Conservation (phyloP, 2,113 vertebrate genomes). For the Melospiza melodia region DNA sequence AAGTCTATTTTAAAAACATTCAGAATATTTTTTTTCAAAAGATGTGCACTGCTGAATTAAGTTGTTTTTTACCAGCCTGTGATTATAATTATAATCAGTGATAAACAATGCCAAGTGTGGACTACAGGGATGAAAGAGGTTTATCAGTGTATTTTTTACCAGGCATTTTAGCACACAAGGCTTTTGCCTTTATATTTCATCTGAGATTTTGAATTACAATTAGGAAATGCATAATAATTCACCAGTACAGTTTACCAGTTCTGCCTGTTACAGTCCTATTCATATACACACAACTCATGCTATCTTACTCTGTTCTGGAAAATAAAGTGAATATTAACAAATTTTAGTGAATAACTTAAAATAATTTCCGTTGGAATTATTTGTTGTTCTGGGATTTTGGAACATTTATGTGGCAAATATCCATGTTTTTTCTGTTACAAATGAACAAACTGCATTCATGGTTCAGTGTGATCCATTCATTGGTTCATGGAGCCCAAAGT, state of each 20-base stretch:
- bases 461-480: constrained; percentile 41
- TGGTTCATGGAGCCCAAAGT: constrained; percentile 15
- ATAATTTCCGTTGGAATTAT: not conserved
- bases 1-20: not conserved
- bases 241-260: not conserved
- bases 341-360: not conserved
- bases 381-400: not conserved
- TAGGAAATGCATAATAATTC: not conserved
- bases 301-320: not conserved
- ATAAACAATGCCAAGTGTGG: not conserved
- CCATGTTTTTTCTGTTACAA: not conserved
- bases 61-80: not conserved
- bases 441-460: constrained; percentile 31
- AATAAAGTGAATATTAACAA: not conserved
- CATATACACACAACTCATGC: not conserved
- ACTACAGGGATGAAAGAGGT: not conserved
- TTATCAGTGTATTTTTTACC: not conserved
- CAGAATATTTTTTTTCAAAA: not conserved
- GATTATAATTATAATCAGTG: not conserved
- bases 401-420: not conserved
- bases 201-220: not conserved
- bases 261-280: not conserved
- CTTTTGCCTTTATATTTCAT: not conserved
- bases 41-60: not conserved
- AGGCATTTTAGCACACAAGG: not conserved